Evolutionary conservation across 2,113 vertebrate species (phyloP), one percentile per base, ranked within the genome.

Genomic region (Osmerus eperlanus): DNA sequence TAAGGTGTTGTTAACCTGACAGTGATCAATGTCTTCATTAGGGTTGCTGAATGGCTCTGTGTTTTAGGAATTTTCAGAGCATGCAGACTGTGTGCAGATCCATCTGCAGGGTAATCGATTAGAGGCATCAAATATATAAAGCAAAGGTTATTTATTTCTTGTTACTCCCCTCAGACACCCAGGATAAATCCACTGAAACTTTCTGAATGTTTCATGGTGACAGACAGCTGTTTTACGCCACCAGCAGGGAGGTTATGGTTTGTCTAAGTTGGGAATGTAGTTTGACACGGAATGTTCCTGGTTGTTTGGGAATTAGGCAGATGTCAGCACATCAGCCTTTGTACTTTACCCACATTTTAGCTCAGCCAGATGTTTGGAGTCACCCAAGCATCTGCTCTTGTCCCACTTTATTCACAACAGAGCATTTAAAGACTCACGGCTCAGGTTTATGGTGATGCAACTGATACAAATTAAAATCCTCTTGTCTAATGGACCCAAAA

Each of bases 11-110:
- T 86, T 86, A 85, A 76, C 56, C 69, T 85, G 83, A 87, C 84
- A 80, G 23, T 86, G 82, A 88, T 83, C 71, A 79, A 88, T 72
- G 71, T 67, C 78, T 86, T 81, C 84, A 87, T 88, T 87, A 86
- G 77, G 67, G 11, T 28, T 14, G 4, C 62, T 75, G 80, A 87
- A 89, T 75, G 55, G 60, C 73, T 84, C 77, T 64, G 76, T 79
- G 79, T 84, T 76, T 80, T 60, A 74, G 64, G 60, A 81, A 68
- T 77, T 80, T 84, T 75, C 70, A 65, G 67, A 77, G 78, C 65
- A 77, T 72, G 63, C 62, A 76, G 59, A 82, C 81, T 66, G 56
- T 28, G 65, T 67, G 21, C 21, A 5, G 65, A 85, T 81, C 70
- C 58, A 65, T 80, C 73, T 73, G 56, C 68, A 23, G 67, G 78